These are phyloP conservation scores for Phyllotreta cruciferae DNA, from an alignment of 2,888 invertebrate genomes.

Conservation along the genomic window DNA sequence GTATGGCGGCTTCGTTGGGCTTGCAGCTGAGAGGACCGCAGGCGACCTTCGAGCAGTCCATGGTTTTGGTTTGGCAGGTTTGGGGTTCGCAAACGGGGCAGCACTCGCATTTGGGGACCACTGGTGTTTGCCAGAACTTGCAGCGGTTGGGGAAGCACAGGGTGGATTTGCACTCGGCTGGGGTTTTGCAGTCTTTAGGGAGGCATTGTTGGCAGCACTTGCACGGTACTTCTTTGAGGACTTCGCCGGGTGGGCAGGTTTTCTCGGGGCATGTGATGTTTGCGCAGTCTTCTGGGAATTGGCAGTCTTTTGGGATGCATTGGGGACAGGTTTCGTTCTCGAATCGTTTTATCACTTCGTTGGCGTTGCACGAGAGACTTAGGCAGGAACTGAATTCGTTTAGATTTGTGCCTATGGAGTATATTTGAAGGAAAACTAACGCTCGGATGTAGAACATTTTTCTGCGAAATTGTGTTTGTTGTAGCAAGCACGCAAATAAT, in stretches of 20 bases:
- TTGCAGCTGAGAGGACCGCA: not conserved
- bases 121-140: not conserved
- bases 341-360: not conserved
- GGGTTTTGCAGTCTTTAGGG: not conserved
- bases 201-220: not conserved
- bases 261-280: not conserved
- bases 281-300: not conserved
- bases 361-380: not conserved
- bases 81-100: not conserved
- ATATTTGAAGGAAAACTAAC: too few species aligned
- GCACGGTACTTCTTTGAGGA: not conserved
- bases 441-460: too few species aligned
- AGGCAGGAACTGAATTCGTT: too few species aligned
- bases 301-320: slow-evolving; percentile 1
- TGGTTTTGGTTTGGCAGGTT: not conserved
- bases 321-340: not conserved
- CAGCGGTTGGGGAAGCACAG: not conserved
- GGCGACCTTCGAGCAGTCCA: not conserved
- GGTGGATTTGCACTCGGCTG: not conserved
- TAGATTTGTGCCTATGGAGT: too few species aligned
- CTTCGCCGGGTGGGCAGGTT: not conserved
- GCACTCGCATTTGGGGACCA: not conserved
- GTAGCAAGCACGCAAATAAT: too few species aligned
- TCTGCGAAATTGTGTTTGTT: too few species aligned
- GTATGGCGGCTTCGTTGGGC: not conserved